Conservation (phyloP, 2,113 vertebrate species). For the Menidia beryllina region DNA sequence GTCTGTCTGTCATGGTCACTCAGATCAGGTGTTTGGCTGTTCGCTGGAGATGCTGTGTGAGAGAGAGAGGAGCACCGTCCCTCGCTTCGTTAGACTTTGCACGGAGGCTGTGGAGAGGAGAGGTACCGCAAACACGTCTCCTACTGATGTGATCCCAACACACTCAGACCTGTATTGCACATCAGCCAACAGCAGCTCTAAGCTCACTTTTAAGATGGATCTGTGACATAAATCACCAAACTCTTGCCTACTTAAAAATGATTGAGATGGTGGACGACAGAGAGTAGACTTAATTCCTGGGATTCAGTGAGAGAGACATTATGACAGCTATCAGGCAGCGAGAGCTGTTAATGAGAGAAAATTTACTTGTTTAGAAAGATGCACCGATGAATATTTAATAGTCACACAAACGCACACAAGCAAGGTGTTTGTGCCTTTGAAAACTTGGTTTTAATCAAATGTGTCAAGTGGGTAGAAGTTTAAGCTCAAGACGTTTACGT, state of each 20-base stretch:
- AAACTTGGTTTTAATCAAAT: constrained; percentile 45
- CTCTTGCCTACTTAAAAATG: constrained; percentile 10
- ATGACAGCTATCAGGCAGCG: constrained; percentile 60
- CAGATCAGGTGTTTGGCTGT: constrained; percentile 96
- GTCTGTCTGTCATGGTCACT: constrained; percentile 40
- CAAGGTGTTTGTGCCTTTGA: constrained; percentile 31
- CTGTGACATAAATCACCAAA: constrained; percentile 29
- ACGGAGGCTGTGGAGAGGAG: constrained; percentile 88
- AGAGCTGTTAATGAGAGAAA: constrained; percentile 63
- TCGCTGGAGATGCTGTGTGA: constrained; percentile 90
- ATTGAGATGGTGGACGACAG: constrained; percentile 26
- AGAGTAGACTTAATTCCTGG: constrained; percentile 8
- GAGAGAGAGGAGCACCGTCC: constrained; percentile 85
- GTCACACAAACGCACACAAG: background rate
- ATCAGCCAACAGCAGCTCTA: constrained; percentile 30
- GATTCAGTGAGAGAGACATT: constrained; percentile 8
- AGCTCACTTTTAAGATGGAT: background rate
- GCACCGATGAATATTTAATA: constrained; percentile 57
- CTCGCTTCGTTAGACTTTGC: constrained; percentile 89
- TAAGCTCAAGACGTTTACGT: constrained; percentile 15
- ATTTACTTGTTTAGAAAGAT: constrained; percentile 57
- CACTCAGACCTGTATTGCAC: constrained; percentile 1
- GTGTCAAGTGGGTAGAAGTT: constrained; percentile 14
- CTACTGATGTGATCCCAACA: constrained; percentile 19
- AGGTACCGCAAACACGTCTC: constrained; percentile 78